A percentile compares a stretch with the other conserved stretches of the same genome.
These are phyloP conservation scores for Sarcophaga rosellei DNA, from an alignment of 2,888 invertebrate genomes.

Conservation along the genomic window DNA sequence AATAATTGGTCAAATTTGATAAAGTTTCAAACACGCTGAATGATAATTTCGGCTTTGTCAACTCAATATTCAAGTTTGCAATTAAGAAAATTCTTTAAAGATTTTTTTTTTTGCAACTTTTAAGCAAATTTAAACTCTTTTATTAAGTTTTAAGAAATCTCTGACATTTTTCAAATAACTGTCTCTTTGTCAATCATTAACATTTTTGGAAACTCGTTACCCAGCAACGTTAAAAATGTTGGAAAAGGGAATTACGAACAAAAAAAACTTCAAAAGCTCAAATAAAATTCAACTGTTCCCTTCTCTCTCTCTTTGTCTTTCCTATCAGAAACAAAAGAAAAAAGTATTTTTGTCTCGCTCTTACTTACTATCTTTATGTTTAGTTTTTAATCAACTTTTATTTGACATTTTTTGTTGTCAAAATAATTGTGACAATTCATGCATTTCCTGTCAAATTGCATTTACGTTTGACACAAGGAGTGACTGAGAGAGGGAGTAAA, in stretches of 20 bases:
- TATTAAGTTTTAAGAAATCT: background rate
- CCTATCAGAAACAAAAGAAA: background rate
- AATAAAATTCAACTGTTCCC: slow-evolving; percentile 22
- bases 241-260: background rate
- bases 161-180: background rate
- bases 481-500: background rate
- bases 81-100: background rate
- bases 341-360: background rate
- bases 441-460: slow-evolving; percentile 69
- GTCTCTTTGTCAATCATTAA: slow-evolving; percentile 27
- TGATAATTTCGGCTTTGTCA: too few species aligned
- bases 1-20: too few species aligned
- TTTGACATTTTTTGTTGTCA: slow-evolving; percentile 60
- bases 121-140: background rate
- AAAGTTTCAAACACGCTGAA: too few species aligned
- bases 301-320: background rate
- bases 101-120: background rate
- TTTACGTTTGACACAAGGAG: slow-evolving; percentile 34
- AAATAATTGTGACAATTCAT: slow-evolving; percentile 69
- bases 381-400: slow-evolving; percentile 51
- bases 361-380: background rate
- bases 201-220: slow-evolving; percentile 23
- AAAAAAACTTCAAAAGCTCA: slow-evolving; percentile 46
- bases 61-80: too few species aligned
- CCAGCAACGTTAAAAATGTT: slow-evolving; percentile 1